Evolutionary conservation across 2,113 vertebrate species (phyloP).

Genomic region (Pomatorhinus ruficollis): DNA sequence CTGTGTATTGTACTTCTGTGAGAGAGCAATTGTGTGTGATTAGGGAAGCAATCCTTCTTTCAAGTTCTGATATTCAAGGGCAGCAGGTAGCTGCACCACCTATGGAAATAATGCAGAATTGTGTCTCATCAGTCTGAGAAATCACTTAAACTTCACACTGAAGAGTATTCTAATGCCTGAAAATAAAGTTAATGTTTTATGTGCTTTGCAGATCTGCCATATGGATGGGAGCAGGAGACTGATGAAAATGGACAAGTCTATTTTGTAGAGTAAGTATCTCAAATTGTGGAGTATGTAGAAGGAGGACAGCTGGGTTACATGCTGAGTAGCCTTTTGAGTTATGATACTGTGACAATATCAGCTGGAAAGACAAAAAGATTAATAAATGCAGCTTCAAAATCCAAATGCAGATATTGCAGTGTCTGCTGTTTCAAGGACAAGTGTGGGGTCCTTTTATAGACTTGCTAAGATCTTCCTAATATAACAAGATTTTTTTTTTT

Average conservation of each 20-base stretch:
- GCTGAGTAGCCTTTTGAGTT: neutral
- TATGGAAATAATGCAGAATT: neutral
- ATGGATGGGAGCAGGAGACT: constrained; percentile 96
- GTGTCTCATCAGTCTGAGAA: neutral
- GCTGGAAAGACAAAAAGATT: neutral
- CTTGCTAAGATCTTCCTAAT: neutral
- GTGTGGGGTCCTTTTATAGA: neutral
- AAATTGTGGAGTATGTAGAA: neutral
- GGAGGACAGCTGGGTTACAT: neutral
- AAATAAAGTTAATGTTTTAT: neutral
- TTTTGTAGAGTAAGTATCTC: constrained; percentile 93
- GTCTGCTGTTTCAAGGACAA: neutral
- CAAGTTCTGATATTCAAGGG: neutral
- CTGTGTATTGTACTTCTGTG: neutral
- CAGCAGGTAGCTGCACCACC: neutral
- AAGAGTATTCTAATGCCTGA: neutral
- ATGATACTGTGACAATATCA: neutral
- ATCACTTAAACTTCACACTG: neutral
- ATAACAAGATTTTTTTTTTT: neutral
- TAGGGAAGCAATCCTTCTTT: neutral
- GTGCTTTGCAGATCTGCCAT: constrained; percentile 86
- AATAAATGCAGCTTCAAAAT: neutral
- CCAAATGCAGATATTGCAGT: neutral
- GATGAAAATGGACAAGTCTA: constrained; percentile 91
- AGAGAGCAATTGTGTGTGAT: neutral